These are phyloP conservation scores for Ommatoiulus sabulosus DNA, from an alignment of 2,888 invertebrate species.

Conservation along the genomic window DNA sequence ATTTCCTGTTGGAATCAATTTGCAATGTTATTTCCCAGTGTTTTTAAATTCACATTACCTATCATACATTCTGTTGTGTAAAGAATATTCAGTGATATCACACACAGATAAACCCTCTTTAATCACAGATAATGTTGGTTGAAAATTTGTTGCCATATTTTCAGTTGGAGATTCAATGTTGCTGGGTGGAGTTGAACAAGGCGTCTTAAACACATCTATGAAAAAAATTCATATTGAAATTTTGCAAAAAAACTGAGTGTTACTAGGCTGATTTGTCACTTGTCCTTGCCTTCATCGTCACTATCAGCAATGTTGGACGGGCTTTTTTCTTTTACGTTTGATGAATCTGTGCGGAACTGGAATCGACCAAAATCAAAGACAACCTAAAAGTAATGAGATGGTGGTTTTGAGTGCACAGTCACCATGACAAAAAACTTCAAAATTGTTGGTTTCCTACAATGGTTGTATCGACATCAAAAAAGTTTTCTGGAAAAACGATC, in stretches of 20 bases:
- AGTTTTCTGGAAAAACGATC: conserved; percentile 84
- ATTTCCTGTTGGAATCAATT: background rate
- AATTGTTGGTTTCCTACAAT: conserved; percentile 62
- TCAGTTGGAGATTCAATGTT: conserved; percentile 50
- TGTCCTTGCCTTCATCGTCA: conserved; percentile 71
- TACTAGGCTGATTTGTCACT: background rate
- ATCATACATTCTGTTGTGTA: conserved; percentile 81
- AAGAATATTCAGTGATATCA: conserved; percentile 62
- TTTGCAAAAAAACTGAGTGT: background rate
- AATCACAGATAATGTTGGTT: conserved; percentile 51
- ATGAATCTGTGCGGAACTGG: conserved; percentile 70
- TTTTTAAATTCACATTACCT: conserved; percentile 71
- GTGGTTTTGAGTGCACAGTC: background rate
- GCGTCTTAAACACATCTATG: conserved; percentile 68
- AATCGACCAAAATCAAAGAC: conserved; percentile 93
- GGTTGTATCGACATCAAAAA: conserved; percentile 66
- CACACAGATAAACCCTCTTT: conserved; percentile 47
- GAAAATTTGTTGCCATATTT: background rate
- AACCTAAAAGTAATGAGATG: conserved; percentile 68
- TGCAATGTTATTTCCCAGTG: background rate
- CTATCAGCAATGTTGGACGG: conserved; percentile 62
- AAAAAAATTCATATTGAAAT: background rate
- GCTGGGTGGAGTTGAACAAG: conserved; percentile 68
- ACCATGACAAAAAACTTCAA: background rate
- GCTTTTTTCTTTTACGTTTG: conserved; percentile 61